Conservation (phyloP, 23 tunicate genomes). For the Corella eumyota region DNA sequence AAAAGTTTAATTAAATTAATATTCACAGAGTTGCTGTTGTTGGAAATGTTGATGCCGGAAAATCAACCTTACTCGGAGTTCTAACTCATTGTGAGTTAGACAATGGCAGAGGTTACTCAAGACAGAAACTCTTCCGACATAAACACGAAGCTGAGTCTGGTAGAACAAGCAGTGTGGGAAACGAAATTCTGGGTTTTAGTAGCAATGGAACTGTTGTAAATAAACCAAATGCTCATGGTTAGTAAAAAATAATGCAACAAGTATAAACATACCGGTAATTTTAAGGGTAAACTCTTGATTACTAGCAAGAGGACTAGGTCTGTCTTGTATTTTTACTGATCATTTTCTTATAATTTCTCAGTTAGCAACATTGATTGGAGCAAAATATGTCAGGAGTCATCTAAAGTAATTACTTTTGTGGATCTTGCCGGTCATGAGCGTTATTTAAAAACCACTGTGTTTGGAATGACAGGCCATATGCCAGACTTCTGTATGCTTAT, state of each 20-base stretch:
- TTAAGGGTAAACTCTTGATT: too few relatives aligned
- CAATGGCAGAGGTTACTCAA: slow-evolving; percentile 93
- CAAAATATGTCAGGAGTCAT: slow-evolving; percentile 76
- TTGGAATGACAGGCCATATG: slow-evolving; percentile 97
- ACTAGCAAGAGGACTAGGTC: too few relatives aligned
- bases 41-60: slow-evolving; percentile 99
- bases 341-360: too few relatives aligned
- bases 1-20: too few relatives aligned
- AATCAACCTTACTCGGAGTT: slow-evolving; percentile 97
- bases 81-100: slow-evolving; percentile 94
- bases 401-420: slow-evolving; percentile 94
- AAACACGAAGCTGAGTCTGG: slow-evolving; percentile 98
- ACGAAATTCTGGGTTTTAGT: slow-evolving; percentile 92
- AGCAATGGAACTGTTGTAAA: slow-evolving; percentile 72
- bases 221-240: slow-evolving; percentile 47
- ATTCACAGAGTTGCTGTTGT: slow-evolving; percentile 85
- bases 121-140: slow-evolving; percentile 98
- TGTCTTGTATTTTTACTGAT: too few relatives aligned
- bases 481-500: slow-evolving; percentile 99
- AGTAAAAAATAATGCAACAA: too few relatives aligned
- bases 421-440: slow-evolving; percentile 98
- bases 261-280: too few relatives aligned
- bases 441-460: slow-evolving; percentile 96
- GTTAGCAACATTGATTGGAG: slow-evolving; percentile 89
- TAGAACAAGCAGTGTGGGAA: slow-evolving; percentile 95